phyloP scores from a whole-genome alignment of 2,113 vertebrate genomes.

The Sapayoa aenigma region DNA sequence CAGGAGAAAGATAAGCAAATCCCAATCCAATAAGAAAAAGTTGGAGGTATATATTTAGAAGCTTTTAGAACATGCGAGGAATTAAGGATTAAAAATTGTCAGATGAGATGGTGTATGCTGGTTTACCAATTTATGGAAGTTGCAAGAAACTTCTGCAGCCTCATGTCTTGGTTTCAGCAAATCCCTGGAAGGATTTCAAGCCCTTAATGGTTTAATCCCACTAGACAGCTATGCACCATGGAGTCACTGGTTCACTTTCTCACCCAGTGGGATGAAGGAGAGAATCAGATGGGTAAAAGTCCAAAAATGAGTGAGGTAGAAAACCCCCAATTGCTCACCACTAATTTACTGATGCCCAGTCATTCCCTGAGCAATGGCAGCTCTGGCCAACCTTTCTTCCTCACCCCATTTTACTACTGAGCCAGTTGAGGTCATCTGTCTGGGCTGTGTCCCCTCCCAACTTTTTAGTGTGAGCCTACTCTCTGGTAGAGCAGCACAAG shows the following conservation, averaged over 20 bases:
- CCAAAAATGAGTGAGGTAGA: neutral
- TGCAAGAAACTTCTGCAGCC: neutral
- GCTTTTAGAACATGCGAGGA: neutral
- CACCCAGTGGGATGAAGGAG: neutral
- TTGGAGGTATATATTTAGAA: neutral
- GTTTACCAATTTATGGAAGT: neutral
- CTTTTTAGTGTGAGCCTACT: neutral
- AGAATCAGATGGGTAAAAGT: neutral
- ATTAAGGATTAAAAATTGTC: neutral
- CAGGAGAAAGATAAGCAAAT: neutral
- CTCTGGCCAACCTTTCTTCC: neutral
- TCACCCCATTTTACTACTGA: neutral
- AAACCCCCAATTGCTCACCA: accelerated
- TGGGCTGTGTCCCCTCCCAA: neutral
- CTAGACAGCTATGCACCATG: neutral
- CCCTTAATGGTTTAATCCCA: neutral
- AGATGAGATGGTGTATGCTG: neutral
- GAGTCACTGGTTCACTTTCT: neutral
- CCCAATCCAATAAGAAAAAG: neutral
- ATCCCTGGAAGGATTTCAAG: neutral
- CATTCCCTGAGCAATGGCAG: neutral
- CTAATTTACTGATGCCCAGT: neutral
- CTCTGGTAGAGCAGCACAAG: neutral
- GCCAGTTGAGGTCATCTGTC: neutral
- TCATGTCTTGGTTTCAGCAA: neutral